Conservation (phyloP, 2,797 vertebrate species). For the Mallotus villosus region DNA sequence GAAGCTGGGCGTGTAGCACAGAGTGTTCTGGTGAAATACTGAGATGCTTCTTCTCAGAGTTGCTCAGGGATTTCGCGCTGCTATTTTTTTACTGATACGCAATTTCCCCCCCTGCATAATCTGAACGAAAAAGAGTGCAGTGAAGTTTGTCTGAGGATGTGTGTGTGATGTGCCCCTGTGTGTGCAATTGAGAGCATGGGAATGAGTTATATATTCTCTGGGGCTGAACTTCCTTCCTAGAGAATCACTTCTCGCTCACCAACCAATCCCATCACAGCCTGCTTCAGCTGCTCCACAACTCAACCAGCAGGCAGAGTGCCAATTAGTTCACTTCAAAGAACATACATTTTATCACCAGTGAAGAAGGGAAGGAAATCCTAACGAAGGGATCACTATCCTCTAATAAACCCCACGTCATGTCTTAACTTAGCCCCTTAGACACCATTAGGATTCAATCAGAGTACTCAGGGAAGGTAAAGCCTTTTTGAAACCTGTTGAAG, state of each 20-base stretch:
- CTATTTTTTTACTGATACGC: constrained; percentile 1
- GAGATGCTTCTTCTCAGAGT: neutral
- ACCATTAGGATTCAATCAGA: constrained; percentile 51
- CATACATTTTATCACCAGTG: constrained; percentile 47
- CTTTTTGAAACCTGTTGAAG: neutral
- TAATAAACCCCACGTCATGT: constrained; percentile 49
- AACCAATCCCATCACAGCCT: neutral
- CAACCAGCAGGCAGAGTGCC: constrained; percentile 39
- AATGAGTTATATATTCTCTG: neutral
- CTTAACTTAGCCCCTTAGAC: constrained; percentile 40
- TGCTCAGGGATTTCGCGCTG: neutral
- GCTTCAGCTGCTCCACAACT: constrained; percentile 21
- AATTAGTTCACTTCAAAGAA: constrained; percentile 59
- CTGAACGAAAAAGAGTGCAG: neutral
- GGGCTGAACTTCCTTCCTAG: constrained; percentile 4
- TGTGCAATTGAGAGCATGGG: neutral
- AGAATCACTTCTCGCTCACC: neutral
- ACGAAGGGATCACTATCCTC: constrained; percentile 19
- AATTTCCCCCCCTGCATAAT: neutral
- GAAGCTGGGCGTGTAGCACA: neutral
- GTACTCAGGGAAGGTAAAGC: constrained; percentile 35
- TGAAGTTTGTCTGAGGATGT: neutral
- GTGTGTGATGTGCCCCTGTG: neutral
- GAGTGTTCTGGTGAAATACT: neutral
- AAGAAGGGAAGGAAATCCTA: constrained; percentile 44